Conservation (phyloP, 2,888 invertebrate species). For the Drosophila leonis region DNA sequence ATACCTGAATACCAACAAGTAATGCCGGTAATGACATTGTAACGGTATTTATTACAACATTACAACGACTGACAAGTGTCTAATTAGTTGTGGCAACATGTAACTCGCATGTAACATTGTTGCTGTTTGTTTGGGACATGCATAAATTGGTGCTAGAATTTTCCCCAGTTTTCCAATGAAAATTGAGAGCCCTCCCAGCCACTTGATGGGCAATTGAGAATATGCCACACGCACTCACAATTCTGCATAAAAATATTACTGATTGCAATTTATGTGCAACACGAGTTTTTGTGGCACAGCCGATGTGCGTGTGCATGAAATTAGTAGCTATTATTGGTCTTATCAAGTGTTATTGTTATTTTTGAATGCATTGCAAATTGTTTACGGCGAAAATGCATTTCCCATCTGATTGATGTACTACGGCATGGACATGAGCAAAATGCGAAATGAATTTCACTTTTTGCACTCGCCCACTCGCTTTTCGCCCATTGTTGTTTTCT, state of each 20-base stretch:
- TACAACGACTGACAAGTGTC: conserved; percentile 78
- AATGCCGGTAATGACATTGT: conserved; percentile 81
- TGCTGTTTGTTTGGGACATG: conserved; percentile 43
- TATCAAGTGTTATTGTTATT: conserved; percentile 28
- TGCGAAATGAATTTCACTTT: conserved; percentile 74
- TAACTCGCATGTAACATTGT: conserved; percentile 5
- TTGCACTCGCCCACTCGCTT: conserved; percentile 6
- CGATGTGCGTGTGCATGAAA: conserved; percentile 13
- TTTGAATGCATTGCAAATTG: conserved; percentile 40
- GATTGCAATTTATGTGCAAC: conserved; percentile 47
- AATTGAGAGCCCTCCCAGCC: neutral
- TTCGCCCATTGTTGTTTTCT: conserved; percentile 17
- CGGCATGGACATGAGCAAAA: conserved; percentile 68
- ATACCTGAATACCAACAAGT: conserved; percentile 66
- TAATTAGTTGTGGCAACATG: conserved; percentile 77
- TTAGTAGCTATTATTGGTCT: conserved; percentile 27
- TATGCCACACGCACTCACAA: conserved; percentile 27
- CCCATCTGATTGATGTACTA: conserved; percentile 75
- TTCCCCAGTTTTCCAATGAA: conserved; percentile 22
- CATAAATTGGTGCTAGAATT: conserved; percentile 51
- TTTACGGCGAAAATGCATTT: conserved; percentile 60
- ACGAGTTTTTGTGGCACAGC: conserved; percentile 7
- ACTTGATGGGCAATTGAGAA: conserved; percentile 33
- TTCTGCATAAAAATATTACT: conserved; percentile 17
- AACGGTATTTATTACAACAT: conserved; percentile 82